Evolutionary conservation across 2,888 invertebrate genomes (phyloP), one percentile per base, ranked within the genome.

Genomic region (Dasysyrphus tricinctus): DNA sequence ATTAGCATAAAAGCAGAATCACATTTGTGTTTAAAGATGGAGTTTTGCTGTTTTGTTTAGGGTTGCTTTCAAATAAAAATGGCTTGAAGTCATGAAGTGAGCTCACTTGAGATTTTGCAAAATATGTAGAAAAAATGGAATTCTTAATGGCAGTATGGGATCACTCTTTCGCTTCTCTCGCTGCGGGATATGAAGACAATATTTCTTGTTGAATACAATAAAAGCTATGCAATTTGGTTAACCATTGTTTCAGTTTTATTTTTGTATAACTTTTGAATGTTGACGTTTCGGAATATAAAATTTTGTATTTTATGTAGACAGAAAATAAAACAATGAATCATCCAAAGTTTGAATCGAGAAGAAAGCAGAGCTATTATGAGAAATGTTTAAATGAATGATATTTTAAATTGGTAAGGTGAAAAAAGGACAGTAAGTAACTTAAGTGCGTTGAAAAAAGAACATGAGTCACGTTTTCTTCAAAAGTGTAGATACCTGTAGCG

Each of bases 1-100:
- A 86, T 86, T 86, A 86, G 86, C 86, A 86, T 86, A 86, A 79
- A 77, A 74, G 86, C 75, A 78, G 69, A 59, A 61, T 59, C 74
- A 69, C 59, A 77, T 73, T 80, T 70, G 16, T 74, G 67, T 63
- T 73, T 70, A 12, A 73, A 77, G 59, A 85, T 85, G 81, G 81
- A 81, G 81, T 81, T 80, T 54, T 54, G 51, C 32, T 57, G 59
- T 47, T 67, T 72, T 80, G 12, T 73, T 70, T 57, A 83, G 83
- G 83, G 83, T 83, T 83, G 80, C 59, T 59, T 14, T 4, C 4
- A n/a, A 39, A 69, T 32, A 69, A 69, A 69, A 69, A 69, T 54
- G 54, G 51, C 24, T 69, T 54, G 19, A 24, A 69, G 51, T 39
- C 49, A 37, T 42, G 44, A 57, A 56, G 51, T 73, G 77, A 51